Evolutionary conservation across 1,140 invertebrate species (phyloP).

Genomic region (Homarus americanus): DNA sequence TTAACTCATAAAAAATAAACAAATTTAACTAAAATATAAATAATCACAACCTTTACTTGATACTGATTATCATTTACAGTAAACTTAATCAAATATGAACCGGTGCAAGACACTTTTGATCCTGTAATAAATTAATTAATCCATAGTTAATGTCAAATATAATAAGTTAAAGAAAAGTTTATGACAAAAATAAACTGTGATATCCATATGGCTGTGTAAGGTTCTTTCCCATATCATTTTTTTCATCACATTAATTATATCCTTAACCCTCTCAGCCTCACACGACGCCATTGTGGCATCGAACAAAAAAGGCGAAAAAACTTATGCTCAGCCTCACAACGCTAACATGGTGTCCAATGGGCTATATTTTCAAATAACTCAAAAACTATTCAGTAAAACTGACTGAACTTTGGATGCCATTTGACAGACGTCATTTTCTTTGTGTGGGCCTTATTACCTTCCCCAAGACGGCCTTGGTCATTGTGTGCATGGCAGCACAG

Average conservation of each 20-base stretch:
- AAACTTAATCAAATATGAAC: not conserved
- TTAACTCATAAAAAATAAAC: not conserved
- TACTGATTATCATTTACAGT: not conserved
- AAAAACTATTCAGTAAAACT: too few species aligned
- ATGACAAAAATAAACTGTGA: not conserved
- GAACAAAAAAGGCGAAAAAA: too few species aligned
- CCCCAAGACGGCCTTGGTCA: too few species aligned
- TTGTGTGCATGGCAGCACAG: too few species aligned
- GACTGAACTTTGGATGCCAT: too few species aligned
- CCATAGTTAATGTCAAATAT: not conserved
- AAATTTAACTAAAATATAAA: not conserved
- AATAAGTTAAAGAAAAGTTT: not conserved
- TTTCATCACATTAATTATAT: not conserved
- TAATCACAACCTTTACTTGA: not conserved
- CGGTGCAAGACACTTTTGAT: not conserved
- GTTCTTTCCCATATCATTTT: not conserved
- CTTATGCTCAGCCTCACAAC: too few species aligned
- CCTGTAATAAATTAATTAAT: not conserved
- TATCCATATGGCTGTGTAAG: not conserved
- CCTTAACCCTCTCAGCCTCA: not conserved
- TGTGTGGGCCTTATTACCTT: too few species aligned
- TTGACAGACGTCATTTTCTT: too few species aligned
- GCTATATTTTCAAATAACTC: too few species aligned
- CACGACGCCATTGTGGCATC: not conserved
- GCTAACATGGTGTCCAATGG: too few species aligned